Base-by-base conservation (phyloP, 2,888 invertebrate species). In the Volucella inanis region DNA sequence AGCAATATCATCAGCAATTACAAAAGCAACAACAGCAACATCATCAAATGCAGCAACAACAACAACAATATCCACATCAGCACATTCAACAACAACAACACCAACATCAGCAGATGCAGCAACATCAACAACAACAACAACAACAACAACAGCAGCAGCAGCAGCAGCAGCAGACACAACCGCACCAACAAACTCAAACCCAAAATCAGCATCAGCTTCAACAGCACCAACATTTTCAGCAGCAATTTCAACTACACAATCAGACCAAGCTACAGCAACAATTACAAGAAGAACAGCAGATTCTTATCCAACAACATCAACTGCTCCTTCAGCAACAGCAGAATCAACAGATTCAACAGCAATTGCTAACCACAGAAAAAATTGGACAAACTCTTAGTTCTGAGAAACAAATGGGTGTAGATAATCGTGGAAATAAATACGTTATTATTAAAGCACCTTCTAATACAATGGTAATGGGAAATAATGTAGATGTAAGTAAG, bases 371-470 rank as follows among this genome's bases (percentile, higher is more conserved):
- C 6, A 55, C 78, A 10, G 79, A 84, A 10, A 75, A 83, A 31
- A 22, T 22, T 18, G 39, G 22, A 8, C 71, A 71, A 45, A 43
- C 52, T 10, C 57, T 31, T 45, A 18, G 57, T 0, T 49, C 64
- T 2, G 88, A 88, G 10, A 89, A 88, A 80, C 88, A 89, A 72
- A 89, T 88, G 54, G 88, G 89, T 4, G 65, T 88, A 22, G 89
- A 89, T 76, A 87, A 89, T 88, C 54, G 92, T 88, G 88, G 92
- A 92, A 79, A 93, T 93, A 89, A 89, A 72, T 89, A 88, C 62
- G 89, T 89, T 8, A 88, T 89, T 31, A 89, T 89, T 38, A 89
- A 89, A 61, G 87, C 89, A 8, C 87, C 88, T 8, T 76, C 88
- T 14, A 82, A 81, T 47, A 68, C 72, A 15, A 71, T 77, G 1